phyloP scores from a whole-genome alignment of 2,888 invertebrate species.

The Punctoribates punctum region DNA sequence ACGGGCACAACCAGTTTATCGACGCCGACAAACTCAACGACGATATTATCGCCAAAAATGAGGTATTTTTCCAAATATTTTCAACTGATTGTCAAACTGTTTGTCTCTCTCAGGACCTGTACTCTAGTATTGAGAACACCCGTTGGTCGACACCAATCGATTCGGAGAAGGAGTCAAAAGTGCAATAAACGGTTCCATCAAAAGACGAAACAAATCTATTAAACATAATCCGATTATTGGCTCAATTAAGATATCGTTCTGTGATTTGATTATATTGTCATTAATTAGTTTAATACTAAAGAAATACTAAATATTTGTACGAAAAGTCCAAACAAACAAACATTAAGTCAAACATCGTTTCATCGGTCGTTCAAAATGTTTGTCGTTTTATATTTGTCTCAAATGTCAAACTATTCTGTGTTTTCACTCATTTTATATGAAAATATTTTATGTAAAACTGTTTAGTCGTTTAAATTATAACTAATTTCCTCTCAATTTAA shows the following conservation, averaged over 20 bases:
- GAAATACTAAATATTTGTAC: slow-evolving; percentile 6
- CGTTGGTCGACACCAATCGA: slow-evolving; percentile 27
- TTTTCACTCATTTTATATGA: background rate
- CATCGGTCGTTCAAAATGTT: background rate
- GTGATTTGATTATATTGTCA: background rate
- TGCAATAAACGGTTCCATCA: background rate
- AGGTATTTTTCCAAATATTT: background rate
- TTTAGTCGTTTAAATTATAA: background rate
- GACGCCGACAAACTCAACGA: slow-evolving; percentile 45
- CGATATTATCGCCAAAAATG: slow-evolving; percentile 31
- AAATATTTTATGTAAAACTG: background rate
- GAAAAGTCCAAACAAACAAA: background rate
- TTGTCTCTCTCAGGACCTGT: background rate
- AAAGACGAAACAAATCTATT: too few relatives aligned
- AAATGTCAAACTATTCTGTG: background rate
- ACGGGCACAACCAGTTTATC: slow-evolving; percentile 11
- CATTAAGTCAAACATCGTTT: background rate
- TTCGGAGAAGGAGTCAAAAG: background rate
- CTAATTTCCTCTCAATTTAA: background rate
- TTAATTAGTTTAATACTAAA: background rate
- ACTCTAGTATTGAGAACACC: slow-evolving; percentile 21
- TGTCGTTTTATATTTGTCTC: background rate
- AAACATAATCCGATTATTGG: background rate
- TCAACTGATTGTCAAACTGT: background rate
- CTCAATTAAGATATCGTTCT: background rate